Conservation (phyloP, 2,797 vertebrate genomes). For the Podarcis lilfordi region DNA sequence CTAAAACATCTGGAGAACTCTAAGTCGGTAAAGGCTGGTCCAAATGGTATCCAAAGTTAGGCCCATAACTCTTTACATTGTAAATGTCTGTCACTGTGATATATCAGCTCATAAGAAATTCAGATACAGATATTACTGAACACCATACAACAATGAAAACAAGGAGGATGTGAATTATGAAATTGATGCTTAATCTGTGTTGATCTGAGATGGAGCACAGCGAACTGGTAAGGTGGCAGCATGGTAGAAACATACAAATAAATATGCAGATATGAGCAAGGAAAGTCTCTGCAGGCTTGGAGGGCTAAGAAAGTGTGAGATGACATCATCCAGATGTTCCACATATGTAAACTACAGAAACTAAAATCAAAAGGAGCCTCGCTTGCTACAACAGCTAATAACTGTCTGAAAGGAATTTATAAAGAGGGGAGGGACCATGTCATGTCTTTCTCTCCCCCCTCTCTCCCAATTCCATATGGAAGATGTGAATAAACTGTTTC, state of each 20-base stretch:
- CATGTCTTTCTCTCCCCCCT: neutral
- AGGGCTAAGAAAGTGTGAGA: conserved; percentile 64
- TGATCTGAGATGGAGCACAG: conserved; percentile 70
- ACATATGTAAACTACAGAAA: conserved; percentile 72
- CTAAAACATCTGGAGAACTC: neutral
- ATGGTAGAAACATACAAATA: conserved; percentile 65
- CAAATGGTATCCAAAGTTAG: neutral
- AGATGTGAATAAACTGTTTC: conserved; percentile 45
- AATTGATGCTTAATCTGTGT: conserved; percentile 70
- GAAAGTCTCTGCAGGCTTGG: conserved; percentile 64
- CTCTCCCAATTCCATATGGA: conserved; percentile 34
- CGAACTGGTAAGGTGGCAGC: conserved; percentile 60
- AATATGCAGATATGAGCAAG: conserved; percentile 61
- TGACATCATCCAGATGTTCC: conserved; percentile 70
- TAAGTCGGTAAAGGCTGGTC: neutral
- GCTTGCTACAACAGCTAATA: conserved; percentile 62
- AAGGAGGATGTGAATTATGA: conserved; percentile 68
- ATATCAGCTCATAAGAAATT: conserved; percentile 17
- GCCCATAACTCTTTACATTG: neutral
- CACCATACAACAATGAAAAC: conserved; percentile 27
- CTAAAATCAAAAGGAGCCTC: conserved; percentile 65
- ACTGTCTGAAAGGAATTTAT: conserved; percentile 65
- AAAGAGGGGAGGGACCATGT: conserved; percentile 29
- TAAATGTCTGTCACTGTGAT: conserved; percentile 32
- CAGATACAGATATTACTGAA: conserved; percentile 35